Evolutionary conservation across 1,140 invertebrate species (phyloP).

Genomic region (Theocolax elegans): DNA sequence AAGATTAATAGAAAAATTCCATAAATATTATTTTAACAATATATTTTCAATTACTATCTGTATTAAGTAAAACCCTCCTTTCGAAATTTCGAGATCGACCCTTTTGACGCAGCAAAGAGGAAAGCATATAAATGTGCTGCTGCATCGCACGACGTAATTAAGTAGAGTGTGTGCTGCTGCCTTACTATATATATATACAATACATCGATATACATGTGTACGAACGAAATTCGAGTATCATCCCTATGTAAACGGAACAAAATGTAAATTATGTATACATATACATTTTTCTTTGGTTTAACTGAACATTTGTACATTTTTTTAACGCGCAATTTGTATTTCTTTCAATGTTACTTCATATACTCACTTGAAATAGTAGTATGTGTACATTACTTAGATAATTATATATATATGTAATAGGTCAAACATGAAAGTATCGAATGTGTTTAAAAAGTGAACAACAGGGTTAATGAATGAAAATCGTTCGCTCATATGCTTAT

Average conservation of each 20-base stretch:
- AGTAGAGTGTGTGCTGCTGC: slow-evolving; percentile 12
- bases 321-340: not conserved
- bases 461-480: not conserved
- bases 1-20: no score
- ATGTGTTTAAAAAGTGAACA: not conserved
- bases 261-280: slow-evolving; percentile 11
- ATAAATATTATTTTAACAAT: no score
- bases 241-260: not conserved
- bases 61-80: no score
- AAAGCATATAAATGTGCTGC: not conserved
- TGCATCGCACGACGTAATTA: slow-evolving; percentile 3
- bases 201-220: not conserved
- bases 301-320: not conserved
- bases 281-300: not conserved
- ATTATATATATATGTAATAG: not conserved
- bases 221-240: slow-evolving; percentile 7
- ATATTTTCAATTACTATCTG: no score
- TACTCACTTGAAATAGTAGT: not conserved
- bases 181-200: not conserved
- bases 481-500: not conserved
- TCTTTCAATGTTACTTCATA: not conserved
- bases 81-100: no score
- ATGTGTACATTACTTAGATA: not conserved
- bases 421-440: not conserved
- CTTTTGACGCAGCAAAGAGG: not conserved